These are phyloP conservation scores for Cryptotermes secundus DNA, from an alignment of 1,140 invertebrate genomes.

Conservation along the genomic window DNA sequence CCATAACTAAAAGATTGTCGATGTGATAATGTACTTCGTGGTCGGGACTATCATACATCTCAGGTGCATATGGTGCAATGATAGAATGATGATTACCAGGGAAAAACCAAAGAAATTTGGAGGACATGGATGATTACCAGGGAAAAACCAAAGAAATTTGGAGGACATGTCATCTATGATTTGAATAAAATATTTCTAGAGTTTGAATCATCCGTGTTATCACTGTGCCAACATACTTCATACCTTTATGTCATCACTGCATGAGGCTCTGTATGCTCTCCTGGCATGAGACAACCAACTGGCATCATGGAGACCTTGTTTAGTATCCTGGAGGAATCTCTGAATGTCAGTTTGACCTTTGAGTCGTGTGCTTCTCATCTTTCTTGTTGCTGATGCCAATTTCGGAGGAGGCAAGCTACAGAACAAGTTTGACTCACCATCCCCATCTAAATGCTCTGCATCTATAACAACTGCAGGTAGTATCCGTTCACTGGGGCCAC, in stretches of 20 bases:
- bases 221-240: constrained; percentile 12
- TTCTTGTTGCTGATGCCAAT: not conserved
- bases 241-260: constrained; percentile 34
- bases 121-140: no score
- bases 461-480: not conserved
- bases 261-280: constrained; percentile 30
- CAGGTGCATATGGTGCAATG: no score
- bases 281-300: constrained; percentile 34
- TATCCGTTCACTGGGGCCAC: not conserved
- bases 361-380: constrained; percentile 4
- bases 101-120: no score
- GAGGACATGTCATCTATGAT: no score
- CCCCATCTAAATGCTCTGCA: not conserved
- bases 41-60: no score
- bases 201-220: no score
- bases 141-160: no score
- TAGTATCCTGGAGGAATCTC: constrained; percentile 35
- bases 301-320: constrained; percentile 33
- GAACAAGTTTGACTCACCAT: not conserved
- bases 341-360: constrained; percentile 26
- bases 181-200: no score
- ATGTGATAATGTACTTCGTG: no score
- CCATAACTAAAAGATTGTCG: no score
- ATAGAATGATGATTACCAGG: no score
- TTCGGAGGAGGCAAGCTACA: not conserved